These are phyloP conservation scores for Pseudois nayaur DNA, from an alignment of 2,113 vertebrate genomes.

Conservation along the genomic window DNA sequence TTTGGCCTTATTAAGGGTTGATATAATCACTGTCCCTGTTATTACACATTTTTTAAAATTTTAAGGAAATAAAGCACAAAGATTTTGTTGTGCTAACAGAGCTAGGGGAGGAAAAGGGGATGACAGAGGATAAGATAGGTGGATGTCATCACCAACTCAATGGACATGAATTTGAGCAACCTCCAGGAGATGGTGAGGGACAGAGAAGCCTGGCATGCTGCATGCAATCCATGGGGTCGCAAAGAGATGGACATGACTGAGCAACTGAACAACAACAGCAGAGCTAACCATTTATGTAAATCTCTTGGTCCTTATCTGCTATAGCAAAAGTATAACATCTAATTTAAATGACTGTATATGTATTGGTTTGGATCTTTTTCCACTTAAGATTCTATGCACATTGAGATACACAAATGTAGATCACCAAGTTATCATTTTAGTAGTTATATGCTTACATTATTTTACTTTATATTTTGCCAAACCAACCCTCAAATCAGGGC, in stretches of 20 bases:
- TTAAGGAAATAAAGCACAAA: not conserved
- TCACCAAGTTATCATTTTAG: not conserved
- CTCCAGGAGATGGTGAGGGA: not conserved
- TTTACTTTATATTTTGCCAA: slow-evolving; percentile 11
- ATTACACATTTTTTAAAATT: not conserved
- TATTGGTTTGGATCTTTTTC: not conserved
- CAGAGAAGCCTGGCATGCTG: not conserved
- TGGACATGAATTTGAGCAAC: not conserved
- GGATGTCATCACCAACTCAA: not conserved
- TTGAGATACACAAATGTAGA: not conserved
- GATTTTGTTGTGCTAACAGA: not conserved
- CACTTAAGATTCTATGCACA: not conserved
- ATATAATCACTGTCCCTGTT: not conserved
- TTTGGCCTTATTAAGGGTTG: not conserved
- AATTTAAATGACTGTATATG: not conserved
- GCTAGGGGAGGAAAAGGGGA: not conserved
- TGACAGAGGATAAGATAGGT: not conserved
- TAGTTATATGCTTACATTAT: not conserved
- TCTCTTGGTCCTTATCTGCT: not conserved
- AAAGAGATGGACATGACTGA: not conserved
- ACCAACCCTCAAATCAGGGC: not conserved
- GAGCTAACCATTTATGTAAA: not conserved
- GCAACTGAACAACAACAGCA: not conserved
- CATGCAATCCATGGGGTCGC: not conserved
- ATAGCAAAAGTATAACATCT: not conserved